These are phyloP conservation scores for Heliconius ismenius DNA, from an alignment of 2,888 invertebrate species.

Conservation along the genomic window DNA sequence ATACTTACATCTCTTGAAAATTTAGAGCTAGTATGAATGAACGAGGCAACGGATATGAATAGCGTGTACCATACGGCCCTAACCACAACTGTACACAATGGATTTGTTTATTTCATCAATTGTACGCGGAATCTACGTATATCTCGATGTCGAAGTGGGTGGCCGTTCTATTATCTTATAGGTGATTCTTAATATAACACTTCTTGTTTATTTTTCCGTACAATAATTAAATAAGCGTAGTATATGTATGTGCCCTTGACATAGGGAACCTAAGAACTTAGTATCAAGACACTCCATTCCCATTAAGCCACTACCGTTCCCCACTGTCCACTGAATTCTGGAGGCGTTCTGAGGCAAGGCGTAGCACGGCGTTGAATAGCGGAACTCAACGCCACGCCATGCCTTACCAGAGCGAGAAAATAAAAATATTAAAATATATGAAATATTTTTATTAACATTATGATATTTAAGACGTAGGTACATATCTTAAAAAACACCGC, in stretches of 20 bases:
- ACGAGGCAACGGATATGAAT: constrained; percentile 65
- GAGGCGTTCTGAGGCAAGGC: no score
- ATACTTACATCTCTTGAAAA: not conserved
- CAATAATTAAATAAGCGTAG: no score
- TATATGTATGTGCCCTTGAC: not conserved
- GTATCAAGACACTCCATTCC: no score
- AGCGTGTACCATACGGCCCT: constrained; percentile 69
- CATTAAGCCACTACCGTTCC: no score
- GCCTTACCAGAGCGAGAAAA: no score
- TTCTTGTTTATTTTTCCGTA: not conserved
- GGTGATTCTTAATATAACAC: not conserved
- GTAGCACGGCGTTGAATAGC: no score
- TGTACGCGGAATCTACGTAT: constrained; percentile 63
- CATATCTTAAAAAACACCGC: constrained; percentile 29
- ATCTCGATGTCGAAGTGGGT: constrained; percentile 68
- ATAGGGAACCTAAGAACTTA: no score
- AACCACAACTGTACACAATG: constrained; percentile 77
- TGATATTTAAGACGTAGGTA: not conserved
- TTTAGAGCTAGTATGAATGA: constrained; percentile 38
- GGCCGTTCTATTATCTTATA: constrained; percentile 53
- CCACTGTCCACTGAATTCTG: no score
- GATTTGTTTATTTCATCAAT: constrained; percentile 74
- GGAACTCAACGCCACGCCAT: no score
- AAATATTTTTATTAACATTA: not conserved
- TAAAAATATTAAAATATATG: not conserved